Percentiles rank a stretch among this genome's conserved stretches.
Conservation (phyloP, 1,140 invertebrate genomes). For the Aphis gossypii region DNA sequence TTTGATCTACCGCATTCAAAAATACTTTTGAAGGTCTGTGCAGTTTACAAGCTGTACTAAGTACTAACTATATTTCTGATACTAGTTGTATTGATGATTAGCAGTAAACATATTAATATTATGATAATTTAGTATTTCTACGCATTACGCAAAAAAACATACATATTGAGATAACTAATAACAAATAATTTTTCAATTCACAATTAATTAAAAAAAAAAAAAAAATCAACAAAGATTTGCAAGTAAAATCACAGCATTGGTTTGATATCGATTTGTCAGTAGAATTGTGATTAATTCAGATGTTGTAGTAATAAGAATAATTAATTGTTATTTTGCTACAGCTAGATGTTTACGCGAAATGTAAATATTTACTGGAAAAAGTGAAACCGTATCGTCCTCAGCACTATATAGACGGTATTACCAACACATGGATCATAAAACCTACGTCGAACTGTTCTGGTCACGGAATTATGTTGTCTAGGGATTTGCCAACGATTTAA, state of each 20-base stretch:
- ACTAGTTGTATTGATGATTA: too few relatives aligned
- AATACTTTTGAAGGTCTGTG: too few relatives aligned
- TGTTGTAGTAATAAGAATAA: neutral
- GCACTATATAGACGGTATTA: slow-evolving; percentile 79
- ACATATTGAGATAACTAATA: neutral
- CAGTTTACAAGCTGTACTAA: too few relatives aligned
- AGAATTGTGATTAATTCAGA: neutral
- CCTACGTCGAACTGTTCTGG: slow-evolving; percentile 92
- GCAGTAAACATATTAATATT: too few relatives aligned
- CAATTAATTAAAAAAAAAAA: too few relatives aligned
- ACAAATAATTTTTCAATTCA: neutral
- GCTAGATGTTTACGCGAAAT: slow-evolving; percentile 45
- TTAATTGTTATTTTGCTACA: neutral
- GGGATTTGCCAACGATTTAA: slow-evolving; percentile 85
- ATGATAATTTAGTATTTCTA: too few relatives aligned
- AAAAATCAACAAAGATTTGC: neutral
- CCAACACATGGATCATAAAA: slow-evolving; percentile 95
- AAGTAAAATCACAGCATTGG: too few relatives aligned
- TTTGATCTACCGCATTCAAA: too few relatives aligned
- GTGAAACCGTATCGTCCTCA: slow-evolving; percentile 74
- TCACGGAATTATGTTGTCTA: slow-evolving; percentile 85
- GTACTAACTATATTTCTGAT: too few relatives aligned
- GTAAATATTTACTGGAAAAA: slow-evolving; percentile 11
- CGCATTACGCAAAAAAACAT: neutral
- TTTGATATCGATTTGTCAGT: neutral